Evolutionary conservation across 2,888 invertebrate species (phyloP).

Genomic region (Andrena flavipes): DNA sequence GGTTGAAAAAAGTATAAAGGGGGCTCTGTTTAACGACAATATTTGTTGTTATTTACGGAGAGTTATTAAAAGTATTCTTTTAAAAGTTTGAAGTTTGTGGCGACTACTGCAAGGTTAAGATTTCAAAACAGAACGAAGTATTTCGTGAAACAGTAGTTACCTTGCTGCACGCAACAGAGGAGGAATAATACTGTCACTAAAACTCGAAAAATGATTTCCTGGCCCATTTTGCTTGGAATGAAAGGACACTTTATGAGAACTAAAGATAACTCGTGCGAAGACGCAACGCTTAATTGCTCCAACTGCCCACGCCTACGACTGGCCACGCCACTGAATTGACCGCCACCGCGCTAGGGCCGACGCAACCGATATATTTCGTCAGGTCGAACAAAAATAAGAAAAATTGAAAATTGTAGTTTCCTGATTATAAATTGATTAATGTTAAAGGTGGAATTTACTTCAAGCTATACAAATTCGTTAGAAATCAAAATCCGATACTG

Average conservation of each 20-base stretch:
- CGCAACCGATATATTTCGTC: neutral
- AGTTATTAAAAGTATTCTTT: neutral
- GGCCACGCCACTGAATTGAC: conserved; percentile 48
- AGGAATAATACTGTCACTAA: conserved; percentile 32
- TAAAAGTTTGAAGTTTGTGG: neutral
- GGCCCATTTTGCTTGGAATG: conserved; percentile 43
- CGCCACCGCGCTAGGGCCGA: conserved; percentile 9
- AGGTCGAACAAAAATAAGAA: neutral
- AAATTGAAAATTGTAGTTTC: neutral
- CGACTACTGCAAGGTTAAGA: conserved; percentile 47
- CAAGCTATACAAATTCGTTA: neutral
- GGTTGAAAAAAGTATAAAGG: neutral
- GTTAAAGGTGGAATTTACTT: neutral
- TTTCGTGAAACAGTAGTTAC: conserved; percentile 23
- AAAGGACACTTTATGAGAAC: conserved; percentile 34
- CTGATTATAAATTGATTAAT: neutral
- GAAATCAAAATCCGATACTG: neutral
- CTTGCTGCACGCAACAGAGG: conserved; percentile 61
- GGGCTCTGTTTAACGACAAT: neutral
- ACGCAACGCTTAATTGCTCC: conserved; percentile 38
- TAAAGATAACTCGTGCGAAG: conserved; percentile 27
- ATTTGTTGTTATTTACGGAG: neutral
- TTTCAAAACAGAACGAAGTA: neutral
- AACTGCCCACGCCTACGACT: conserved; percentile 65
- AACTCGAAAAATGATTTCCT: conserved; percentile 19